These are phyloP conservation scores for Polypterus bichir DNA, from an alignment of 2,113 vertebrate genomes.

Conservation along the genomic window DNA sequence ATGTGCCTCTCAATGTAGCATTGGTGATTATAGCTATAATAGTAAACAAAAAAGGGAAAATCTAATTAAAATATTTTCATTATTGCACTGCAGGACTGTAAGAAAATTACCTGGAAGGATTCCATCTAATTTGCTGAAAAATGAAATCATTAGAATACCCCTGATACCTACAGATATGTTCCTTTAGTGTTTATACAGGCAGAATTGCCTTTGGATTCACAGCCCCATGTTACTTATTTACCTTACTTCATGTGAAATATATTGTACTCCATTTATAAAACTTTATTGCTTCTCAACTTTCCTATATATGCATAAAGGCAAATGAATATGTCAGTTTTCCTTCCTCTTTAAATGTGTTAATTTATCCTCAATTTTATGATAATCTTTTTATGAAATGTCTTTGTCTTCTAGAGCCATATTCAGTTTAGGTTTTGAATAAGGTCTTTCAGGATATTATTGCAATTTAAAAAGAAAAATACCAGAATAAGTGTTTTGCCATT, in stretches of 20 bases:
- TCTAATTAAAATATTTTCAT: constrained; percentile 15
- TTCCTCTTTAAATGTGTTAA: no score
- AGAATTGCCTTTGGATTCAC: neutral
- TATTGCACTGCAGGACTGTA: constrained; percentile 6
- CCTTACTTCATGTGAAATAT: neutral
- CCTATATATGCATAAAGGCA: neutral
- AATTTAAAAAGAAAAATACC: no score
- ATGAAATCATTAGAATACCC: constrained; percentile 10
- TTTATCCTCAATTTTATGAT: no score
- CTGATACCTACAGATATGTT: neutral
- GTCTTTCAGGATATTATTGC: no score
- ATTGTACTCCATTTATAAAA: neutral
- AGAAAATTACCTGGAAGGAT: constrained; percentile 2
- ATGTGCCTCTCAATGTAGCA: constrained; percentile 5
- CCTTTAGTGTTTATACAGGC: neutral
- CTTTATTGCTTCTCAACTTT: neutral
- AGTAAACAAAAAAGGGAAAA: constrained; percentile 5
- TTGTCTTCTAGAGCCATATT: no score
- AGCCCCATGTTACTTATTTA: neutral
- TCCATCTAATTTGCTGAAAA: constrained; percentile 9
- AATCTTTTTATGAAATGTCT: no score
- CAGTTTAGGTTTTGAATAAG: no score
- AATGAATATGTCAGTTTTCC: no score
- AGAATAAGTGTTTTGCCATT: no score
- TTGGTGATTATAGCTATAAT: neutral